These are phyloP conservation scores for Spatulosminthurus flaviceps DNA, from an alignment of 2,888 invertebrate genomes.

Conservation along the genomic window DNA sequence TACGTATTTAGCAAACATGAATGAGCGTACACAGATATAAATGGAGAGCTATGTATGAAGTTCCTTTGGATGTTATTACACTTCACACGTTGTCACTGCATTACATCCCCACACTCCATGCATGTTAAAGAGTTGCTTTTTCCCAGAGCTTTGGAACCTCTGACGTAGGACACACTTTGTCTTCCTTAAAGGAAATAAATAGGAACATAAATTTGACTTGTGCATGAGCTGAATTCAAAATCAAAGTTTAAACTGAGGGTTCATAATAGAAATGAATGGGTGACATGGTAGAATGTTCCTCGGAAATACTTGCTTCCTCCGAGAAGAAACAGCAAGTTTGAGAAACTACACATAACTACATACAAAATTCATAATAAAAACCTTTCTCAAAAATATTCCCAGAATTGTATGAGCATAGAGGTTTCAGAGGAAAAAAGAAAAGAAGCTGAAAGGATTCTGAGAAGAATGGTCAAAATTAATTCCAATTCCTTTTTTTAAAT, in stretches of 20 bases:
- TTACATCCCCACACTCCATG: neutral
- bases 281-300: too few relatives aligned
- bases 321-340: too few relatives aligned
- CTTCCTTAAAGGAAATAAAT: neutral
- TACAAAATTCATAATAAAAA: too few relatives aligned
- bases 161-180: conserved; percentile 2
- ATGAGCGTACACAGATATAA: too few relatives aligned
- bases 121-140: neutral
- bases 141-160: neutral
- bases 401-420: too few relatives aligned
- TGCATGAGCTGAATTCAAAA: neutral
- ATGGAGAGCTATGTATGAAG: neutral
- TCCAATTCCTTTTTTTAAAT: too few relatives aligned
- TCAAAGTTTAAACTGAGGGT: neutral
- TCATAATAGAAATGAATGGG: neutral
- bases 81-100: neutral
- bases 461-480: conserved; percentile 4
- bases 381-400: too few relatives aligned
- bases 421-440: too few relatives aligned
- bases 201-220: neutral
- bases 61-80: neutral
- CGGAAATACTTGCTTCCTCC: too few relatives aligned
- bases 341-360: too few relatives aligned
- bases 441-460: too few relatives aligned
- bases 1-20: neutral